Conservation (phyloP, 2,797 vertebrate species). For the Dicrostonyx torquatus region DNA sequence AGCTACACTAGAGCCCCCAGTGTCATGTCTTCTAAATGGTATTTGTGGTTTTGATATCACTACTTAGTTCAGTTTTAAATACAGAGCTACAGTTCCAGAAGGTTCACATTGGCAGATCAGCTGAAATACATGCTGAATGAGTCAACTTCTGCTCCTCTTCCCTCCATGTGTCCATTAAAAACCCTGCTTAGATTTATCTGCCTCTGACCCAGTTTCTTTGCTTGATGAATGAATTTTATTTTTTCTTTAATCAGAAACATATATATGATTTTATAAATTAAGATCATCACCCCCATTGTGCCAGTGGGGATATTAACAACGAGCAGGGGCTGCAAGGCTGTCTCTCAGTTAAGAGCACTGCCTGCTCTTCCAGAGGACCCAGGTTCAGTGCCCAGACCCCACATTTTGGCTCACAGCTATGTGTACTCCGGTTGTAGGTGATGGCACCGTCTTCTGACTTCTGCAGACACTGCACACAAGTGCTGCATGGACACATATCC, state of each 20-base stretch:
- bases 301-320: not conserved
- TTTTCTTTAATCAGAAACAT: constrained; percentile 48
- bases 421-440: not conserved
- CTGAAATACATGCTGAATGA: not conserved
- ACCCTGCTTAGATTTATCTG: not conserved
- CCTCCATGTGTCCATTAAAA: not conserved
- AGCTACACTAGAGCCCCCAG: not conserved
- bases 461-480: not conserved
- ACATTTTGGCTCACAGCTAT: not conserved
- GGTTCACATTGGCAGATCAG: not conserved
- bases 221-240: constrained; percentile 32
- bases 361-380: not conserved
- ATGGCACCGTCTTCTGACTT: not conserved
- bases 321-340: not conserved
- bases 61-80: constrained; percentile 44
- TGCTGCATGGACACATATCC: not conserved
- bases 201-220: constrained; percentile 47
- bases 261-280: not conserved
- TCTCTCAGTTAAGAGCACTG: not conserved
- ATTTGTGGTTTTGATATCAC: not conserved
- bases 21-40: constrained; percentile 8
- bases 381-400: not conserved
- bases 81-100: constrained; percentile 53
- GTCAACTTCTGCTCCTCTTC: constrained; percentile 9
- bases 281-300: not conserved